phyloP scores from a whole-genome alignment of 2,888 invertebrate genomes.

The Mythimna loreyi region DNA sequence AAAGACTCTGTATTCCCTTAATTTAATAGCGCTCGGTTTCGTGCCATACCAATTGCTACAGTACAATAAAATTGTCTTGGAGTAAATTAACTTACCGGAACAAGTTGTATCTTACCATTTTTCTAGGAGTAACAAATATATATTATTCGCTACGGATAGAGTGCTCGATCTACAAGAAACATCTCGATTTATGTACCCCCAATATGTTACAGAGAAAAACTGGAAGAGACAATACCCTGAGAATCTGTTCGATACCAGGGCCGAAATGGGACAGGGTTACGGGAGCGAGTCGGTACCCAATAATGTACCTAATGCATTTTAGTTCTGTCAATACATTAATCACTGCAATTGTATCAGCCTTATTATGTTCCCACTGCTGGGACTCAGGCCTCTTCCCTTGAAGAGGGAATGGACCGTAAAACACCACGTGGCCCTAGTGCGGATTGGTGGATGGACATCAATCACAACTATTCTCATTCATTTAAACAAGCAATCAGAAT shows the following conservation, averaged over 20 bases:
- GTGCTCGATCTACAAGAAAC: constrained; percentile 67
- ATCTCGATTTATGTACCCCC: constrained; percentile 70
- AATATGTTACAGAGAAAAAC: constrained; percentile 72
- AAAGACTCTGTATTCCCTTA: background rate
- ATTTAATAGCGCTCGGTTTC: background rate
- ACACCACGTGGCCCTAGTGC: too few relatives aligned
- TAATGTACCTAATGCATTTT: too few relatives aligned
- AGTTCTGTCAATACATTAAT: too few relatives aligned
- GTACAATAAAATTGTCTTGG: constrained; percentile 1
- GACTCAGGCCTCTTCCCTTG: too few relatives aligned
- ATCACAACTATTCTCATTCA: background rate
- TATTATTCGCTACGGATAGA: constrained; percentile 56
- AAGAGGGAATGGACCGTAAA: too few relatives aligned
- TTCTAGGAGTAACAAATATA: constrained; percentile 40
- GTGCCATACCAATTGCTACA: background rate
- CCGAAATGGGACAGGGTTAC: constrained; percentile 14
- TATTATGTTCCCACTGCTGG: too few relatives aligned
- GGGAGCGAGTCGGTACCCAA: background rate
- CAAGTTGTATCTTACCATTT: constrained; percentile 1
- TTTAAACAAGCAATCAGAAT: background rate
- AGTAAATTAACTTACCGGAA: constrained; percentile 16
- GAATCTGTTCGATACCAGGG: constrained; percentile 53
- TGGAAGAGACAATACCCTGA: constrained; percentile 66
- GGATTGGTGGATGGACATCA: too few relatives aligned
- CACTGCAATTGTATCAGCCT: too few relatives aligned